These are phyloP conservation scores for Eurytoma adleriae DNA, from an alignment of 2,888 invertebrate species.

Conservation along the genomic window DNA sequence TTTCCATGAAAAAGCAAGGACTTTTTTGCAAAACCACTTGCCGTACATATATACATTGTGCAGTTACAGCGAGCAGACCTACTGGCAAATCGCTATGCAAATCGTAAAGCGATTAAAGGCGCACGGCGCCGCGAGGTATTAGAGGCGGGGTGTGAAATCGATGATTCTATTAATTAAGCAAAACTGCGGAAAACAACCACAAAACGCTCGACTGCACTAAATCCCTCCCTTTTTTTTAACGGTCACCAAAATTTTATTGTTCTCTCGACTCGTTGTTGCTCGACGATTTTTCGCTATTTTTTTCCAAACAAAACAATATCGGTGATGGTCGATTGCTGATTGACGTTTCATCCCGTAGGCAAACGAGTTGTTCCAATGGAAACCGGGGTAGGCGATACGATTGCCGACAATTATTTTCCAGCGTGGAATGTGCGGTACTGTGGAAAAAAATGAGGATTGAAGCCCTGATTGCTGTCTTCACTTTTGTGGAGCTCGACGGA, in stretches of 20 bases:
- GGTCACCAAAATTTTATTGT: not conserved
- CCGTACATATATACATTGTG: no score
- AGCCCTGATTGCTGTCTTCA: no score
- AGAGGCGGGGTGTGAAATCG: constrained; percentile 28
- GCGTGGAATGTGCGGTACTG: no score
- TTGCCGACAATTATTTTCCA: no score
- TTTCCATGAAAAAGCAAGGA: no score
- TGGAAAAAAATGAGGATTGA: no score
- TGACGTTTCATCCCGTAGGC: not conserved
- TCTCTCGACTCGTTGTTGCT: not conserved
- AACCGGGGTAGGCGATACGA: no score
- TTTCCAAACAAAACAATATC: not conserved
- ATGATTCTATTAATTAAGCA: constrained; percentile 62
- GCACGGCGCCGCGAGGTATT: constrained; percentile 19
- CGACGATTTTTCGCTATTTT: not conserved
- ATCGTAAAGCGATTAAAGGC: constrained; percentile 61
- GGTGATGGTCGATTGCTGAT: not conserved
- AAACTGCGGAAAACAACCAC: constrained; percentile 50
- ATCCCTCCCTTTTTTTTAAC: not conserved
- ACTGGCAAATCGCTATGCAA: constrained; percentile 51
- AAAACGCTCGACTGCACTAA: not conserved
- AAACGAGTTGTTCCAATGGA: no score
- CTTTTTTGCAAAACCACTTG: no score
- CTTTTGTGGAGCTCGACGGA: no score
- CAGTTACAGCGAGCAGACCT: not conserved